Evolutionary conservation across 2,113 vertebrate genomes (phyloP).

Genomic region (Hippotragus niger): DNA sequence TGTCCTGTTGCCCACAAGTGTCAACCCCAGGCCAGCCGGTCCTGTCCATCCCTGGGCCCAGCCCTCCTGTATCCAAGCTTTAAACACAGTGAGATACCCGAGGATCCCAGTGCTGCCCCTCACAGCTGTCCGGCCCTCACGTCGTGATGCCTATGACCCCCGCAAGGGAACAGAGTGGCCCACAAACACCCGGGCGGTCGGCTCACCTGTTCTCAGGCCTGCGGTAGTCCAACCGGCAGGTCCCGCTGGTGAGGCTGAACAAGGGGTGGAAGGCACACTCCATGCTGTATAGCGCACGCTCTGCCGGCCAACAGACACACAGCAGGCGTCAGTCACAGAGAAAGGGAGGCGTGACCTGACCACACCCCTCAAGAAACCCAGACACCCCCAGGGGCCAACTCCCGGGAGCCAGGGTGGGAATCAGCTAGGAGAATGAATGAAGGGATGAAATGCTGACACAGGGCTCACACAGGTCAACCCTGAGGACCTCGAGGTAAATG

Average conservation of each 20-base stretch:
- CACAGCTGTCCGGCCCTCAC: fast-evolving
- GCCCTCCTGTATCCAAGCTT: not conserved
- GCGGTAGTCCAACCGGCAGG: slow-evolving; percentile 92
- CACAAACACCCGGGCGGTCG: fast-evolving
- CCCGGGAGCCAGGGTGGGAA: not conserved
- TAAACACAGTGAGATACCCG: not conserved
- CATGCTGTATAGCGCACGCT: slow-evolving; percentile 94
- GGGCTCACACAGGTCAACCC: not conserved
- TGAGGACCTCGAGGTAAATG: fast-evolving
- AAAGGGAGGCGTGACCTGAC: not conserved
- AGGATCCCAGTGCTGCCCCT: not conserved
- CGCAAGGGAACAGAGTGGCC: too few relatives aligned
- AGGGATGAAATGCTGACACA: not conserved
- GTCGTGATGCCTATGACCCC: fast-evolving
- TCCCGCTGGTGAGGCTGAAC: slow-evolving; percentile 94
- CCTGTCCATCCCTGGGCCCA: not conserved
- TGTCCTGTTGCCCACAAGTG: not conserved
- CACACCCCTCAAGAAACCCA: not conserved
- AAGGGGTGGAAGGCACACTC: slow-evolving; percentile 95
- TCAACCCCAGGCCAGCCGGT: not conserved
- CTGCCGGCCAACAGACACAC: slow-evolving; percentile 76
- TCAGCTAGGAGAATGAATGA: too few relatives aligned
- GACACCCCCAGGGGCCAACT: fast-evolving
- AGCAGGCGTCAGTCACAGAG: not conserved
- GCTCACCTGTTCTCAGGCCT: slow-evolving; percentile 94